A percentile compares a stretch with the other conserved stretches of the same genome.
These are phyloP conservation scores for Luperina nickerlii DNA, from an alignment of 2,888 invertebrate genomes.

Conservation along the genomic window DNA sequence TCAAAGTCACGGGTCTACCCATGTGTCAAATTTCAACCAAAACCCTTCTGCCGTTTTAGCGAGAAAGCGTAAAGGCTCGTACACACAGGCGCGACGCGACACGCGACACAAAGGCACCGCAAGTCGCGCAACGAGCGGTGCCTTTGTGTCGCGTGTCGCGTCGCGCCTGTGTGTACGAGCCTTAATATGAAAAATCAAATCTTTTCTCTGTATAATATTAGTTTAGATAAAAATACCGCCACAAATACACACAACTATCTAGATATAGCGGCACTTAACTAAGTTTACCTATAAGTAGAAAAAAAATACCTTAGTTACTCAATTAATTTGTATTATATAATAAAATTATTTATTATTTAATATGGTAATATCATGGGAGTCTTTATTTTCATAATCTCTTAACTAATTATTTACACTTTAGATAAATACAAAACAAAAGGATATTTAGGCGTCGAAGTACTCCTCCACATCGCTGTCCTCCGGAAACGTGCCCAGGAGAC, in stretches of 20 bases:
- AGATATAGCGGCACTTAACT: not conserved
- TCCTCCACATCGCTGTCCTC: not conserved
- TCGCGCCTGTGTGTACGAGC: no score
- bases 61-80: not conserved
- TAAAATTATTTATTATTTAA: not conserved
- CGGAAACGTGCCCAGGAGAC: not conserved
- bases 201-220: not conserved
- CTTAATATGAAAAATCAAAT: not conserved
- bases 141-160: no score
- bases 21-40: not conserved
- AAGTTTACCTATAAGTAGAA: not conserved
- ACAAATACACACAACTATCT: not conserved
- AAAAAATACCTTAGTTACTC: not conserved
- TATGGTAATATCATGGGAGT: not conserved
- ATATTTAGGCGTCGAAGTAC: not conserved
- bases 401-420: no score
- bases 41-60: not conserved
- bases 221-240: not conserved
- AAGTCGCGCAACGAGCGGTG: no score
- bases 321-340: not conserved
- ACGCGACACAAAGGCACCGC: no score
- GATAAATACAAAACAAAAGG: no score
- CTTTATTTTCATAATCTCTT: not conserved
- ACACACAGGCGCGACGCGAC: no score
- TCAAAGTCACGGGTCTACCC: no score